Conservation (phyloP, 2,797 vertebrate species). For the Vespertilio murinus region DNA sequence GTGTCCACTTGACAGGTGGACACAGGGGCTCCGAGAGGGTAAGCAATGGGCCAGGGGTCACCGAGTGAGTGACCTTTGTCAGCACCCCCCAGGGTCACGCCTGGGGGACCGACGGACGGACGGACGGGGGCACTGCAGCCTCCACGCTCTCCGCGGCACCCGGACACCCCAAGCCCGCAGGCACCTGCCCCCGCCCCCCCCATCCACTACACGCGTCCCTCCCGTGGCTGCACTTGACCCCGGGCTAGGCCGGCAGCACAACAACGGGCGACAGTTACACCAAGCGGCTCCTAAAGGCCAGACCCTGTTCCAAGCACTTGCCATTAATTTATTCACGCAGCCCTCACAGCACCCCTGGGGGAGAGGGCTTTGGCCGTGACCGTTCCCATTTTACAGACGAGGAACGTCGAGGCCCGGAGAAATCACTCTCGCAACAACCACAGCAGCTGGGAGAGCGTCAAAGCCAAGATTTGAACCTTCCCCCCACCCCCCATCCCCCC, state of each 20-base stretch:
- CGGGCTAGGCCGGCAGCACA: not conserved
- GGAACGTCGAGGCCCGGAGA: not conserved
- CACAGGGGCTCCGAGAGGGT: not conserved
- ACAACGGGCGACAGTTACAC: not conserved
- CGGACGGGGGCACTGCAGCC: not conserved
- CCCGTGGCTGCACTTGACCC: not conserved
- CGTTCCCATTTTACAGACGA: not conserved
- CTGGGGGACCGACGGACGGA: not conserved
- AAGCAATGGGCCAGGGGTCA: not conserved
- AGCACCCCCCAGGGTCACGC: no score
- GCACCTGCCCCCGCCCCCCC: not conserved
- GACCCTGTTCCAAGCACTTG: fast-evolving
- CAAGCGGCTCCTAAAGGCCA: not conserved
- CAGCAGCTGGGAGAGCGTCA: not conserved
- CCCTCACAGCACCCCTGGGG: not conserved
- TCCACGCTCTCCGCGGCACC: not conserved
- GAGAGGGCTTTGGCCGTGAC: not conserved
- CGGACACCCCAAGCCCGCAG: not conserved
- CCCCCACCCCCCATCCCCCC: no score
- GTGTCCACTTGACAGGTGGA: not conserved
- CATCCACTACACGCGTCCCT: not conserved
- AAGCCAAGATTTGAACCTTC: not conserved
- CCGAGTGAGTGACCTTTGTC: not conserved
- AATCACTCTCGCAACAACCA: not conserved
- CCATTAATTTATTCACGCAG: not conserved